Percentiles rank a stretch among this genome's conserved stretches.
phyloP scores from a whole-genome alignment of 30 jellyfish, hydroid and myxozoan species.

The Catostylus mosaicus region DNA sequence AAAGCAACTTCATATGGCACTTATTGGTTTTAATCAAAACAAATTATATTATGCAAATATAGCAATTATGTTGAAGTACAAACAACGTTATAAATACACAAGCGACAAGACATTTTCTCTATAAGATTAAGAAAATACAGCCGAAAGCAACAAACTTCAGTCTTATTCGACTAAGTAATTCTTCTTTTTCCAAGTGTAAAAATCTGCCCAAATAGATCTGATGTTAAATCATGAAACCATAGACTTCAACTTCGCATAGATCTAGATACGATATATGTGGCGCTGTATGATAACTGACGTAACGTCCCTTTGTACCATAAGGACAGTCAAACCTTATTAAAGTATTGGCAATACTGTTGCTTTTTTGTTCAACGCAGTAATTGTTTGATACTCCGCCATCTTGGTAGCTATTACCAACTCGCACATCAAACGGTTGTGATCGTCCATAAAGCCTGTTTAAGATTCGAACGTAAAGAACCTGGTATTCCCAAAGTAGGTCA shows the following conservation, averaged over 20 bases:
- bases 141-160: too few species aligned
- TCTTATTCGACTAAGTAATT: too few species aligned
- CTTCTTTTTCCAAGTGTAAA: too few species aligned
- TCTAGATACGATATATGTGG: not conserved
- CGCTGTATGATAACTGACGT: not conserved
- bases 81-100: too few species aligned
- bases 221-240: not conserved
- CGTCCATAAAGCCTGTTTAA: not conserved
- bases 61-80: too few species aligned
- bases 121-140: too few species aligned
- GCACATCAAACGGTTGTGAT: conserved; percentile 5
- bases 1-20: too few species aligned
- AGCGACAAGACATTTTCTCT: too few species aligned
- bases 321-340: not conserved
- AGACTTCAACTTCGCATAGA: conserved; percentile 3
- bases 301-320: not conserved
- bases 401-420: not conserved
- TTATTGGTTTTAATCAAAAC: too few species aligned
- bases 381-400: not conserved
- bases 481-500: not conserved
- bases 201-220: too few species aligned
- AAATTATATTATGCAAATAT: too few species aligned
- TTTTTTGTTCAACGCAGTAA: not conserved
- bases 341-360: not conserved
- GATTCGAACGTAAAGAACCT: not conserved